These are phyloP conservation scores for Kryptolebias marmoratus DNA, from an alignment of 2,113 vertebrate genomes.

Conservation along the genomic window DNA sequence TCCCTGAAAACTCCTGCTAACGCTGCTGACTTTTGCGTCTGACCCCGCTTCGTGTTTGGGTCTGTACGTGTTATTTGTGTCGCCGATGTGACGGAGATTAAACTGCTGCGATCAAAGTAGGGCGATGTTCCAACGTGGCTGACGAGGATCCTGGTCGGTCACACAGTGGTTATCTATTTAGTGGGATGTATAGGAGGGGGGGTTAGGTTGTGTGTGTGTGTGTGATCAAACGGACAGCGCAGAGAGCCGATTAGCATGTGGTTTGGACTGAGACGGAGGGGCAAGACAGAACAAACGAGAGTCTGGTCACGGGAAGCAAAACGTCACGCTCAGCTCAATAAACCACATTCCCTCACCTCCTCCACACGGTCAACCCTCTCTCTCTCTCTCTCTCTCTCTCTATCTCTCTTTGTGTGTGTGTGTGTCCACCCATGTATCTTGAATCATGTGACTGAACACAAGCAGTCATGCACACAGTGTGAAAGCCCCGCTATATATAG, in stretches of 20 bases:
- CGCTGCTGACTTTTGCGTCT: conserved; percentile 1
- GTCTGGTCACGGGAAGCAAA: conserved; percentile 72
- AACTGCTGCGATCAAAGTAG: too few species aligned
- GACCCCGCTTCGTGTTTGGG: not conserved
- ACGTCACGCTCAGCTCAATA: conserved; percentile 70
- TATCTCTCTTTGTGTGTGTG: conserved; percentile 24
- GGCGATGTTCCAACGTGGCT: too few species aligned
- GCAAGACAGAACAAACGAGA: conserved; percentile 64
- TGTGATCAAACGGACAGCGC: conserved; percentile 59
- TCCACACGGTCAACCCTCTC: conserved; percentile 39
- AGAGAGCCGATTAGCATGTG: conserved; percentile 71
- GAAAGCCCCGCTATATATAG: conserved; percentile 77
- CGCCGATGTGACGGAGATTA: too few species aligned
- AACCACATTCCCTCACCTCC: conserved; percentile 62
- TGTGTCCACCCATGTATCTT: conserved; percentile 65
- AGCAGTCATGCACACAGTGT: conserved; percentile 70
- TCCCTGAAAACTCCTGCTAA: conserved; percentile 3
- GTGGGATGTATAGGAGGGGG: conserved; percentile 39
- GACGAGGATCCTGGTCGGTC: conserved; percentile 19
- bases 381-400: conserved; percentile 10
- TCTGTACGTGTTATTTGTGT: not conserved
- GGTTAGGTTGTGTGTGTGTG: conserved; percentile 30
- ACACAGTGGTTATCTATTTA: conserved; percentile 65
- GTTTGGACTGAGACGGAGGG: conserved; percentile 58
- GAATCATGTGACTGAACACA: conserved; percentile 75